A percentile compares a stretch with the other conserved stretches of the same genome.
These are phyloP conservation scores for Australoheros facetus DNA, from an alignment of 2,797 vertebrate species.

Conservation along the genomic window DNA sequence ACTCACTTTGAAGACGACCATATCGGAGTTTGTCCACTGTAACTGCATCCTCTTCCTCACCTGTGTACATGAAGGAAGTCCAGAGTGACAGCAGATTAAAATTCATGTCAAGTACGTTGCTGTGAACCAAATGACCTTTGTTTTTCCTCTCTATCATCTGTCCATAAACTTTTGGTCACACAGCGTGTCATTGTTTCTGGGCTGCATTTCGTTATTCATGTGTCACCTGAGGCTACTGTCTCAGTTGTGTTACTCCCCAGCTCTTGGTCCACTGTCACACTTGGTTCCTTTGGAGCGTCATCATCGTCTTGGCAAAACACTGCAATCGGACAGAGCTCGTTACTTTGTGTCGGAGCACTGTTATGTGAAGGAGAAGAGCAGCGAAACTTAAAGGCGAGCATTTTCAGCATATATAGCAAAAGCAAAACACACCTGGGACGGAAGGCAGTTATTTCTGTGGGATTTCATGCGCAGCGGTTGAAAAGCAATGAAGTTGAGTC, in stretches of 20 bases:
- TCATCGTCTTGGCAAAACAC: slow-evolving; percentile 26
- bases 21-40: not conserved
- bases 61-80: no score
- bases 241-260: rapidly evolving
- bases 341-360: not conserved
- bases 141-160: not conserved
- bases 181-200: not conserved
- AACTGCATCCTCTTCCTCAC: not conserved
- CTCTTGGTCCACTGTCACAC: not conserved
- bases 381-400: not conserved
- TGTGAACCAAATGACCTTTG: not conserved
- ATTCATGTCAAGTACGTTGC: rapidly evolving
- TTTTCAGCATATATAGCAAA: not conserved
- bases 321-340: slow-evolving; percentile 48
- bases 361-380: not conserved
- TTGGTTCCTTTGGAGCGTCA: rapidly evolving
- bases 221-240: not conserved
- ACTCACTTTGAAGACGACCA: not conserved
- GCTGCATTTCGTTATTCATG: not conserved
- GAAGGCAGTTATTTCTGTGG: not conserved
- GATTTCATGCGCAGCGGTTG: not conserved
- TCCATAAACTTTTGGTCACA: not conserved
- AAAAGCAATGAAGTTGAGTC: not conserved
- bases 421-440: not conserved
- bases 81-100: not conserved